Base-by-base conservation (phyloP, 53 echinoderm and acorn worm species). In the Holothuria scabra region DNA sequence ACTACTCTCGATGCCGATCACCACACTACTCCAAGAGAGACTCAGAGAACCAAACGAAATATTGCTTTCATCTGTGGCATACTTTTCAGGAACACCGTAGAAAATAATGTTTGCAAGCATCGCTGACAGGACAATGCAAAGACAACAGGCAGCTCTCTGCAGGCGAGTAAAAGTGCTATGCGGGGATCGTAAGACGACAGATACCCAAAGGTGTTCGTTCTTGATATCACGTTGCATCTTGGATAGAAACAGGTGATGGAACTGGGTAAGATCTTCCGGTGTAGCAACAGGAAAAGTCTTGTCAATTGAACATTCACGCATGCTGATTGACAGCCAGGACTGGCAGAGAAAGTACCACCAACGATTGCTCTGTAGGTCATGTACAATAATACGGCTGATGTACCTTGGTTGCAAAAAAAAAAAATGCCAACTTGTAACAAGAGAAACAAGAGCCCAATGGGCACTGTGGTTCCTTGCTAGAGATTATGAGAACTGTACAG, bases 331-430 rank as follows among this genome's bases (percentile, higher is more conserved):
- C 2, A 97, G 78, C 97, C 97, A 97, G 41, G 90, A 90, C 21
- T 94, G 94, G 65, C 94, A 92, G 32, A 97, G 90, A 87, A 97
- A 94, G 82, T 97, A 94, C 97, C 97, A 97, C 85, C 90, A 84
- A 12, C 80, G 83, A 30, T 87, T 88, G 44, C 66, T 94, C 82
- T 97, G 91, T 24, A 97, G 84, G 56, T 94, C 94, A 25, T 97
- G 94, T n/a, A 97, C 89, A 34, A 94, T 58, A 71, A 97, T 90
- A 13, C 97, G 94, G 84, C 92, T 97, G 12, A 97, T 37, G 56
- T 91, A 90, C 97, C 97, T 96, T 66, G n/a, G n/a, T n/a, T n/a
- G 21, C 33, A 16, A 52, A 24, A 23, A 52, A n/a, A 16, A 49
- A 76, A 56, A 66, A 64, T 4, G 56, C n/a, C n/a, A n/a, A n/a